These are phyloP conservation scores for Trichonephila clavata DNA, from an alignment of 1,140 invertebrate species.

Conservation along the genomic window DNA sequence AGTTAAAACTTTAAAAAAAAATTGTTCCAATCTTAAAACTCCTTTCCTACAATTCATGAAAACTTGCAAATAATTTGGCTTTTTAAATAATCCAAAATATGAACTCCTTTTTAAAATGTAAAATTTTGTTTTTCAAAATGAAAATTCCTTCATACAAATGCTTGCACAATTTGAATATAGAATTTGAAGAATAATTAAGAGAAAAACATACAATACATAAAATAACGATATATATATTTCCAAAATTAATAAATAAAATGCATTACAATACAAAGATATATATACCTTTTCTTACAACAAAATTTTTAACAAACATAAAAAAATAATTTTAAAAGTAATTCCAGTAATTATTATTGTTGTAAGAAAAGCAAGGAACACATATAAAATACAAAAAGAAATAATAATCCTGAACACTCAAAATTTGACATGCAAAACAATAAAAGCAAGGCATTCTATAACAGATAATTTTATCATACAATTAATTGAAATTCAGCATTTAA, in stretches of 20 bases:
- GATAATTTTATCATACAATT: neutral
- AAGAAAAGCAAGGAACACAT: constrained; percentile 19
- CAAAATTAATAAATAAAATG: neutral
- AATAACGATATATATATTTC: neutral
- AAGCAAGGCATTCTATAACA: constrained; percentile 47
- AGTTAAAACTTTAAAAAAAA: no score
- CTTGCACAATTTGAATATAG: neutral
- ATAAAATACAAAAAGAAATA: constrained; percentile 16
- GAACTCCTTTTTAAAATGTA: no score
- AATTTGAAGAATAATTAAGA: neutral
- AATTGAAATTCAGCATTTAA: neutral
- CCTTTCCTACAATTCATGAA: no score
- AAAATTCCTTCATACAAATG: neutral
- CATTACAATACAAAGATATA: neutral
- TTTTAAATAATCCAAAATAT: no score
- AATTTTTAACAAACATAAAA: neutral
- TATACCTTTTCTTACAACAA: constrained; percentile 10
- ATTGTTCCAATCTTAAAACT: no score
- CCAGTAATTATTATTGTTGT: neutral
- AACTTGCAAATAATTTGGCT: no score
- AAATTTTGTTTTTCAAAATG: no score
- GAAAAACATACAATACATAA: neutral
- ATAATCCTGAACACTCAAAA: neutral
- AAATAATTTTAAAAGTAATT: neutral
- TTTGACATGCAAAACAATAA: constrained; percentile 54